Evolutionary conservation across 2,888 invertebrate species (phyloP).

Genomic region (Eudemis profundana): DNA sequence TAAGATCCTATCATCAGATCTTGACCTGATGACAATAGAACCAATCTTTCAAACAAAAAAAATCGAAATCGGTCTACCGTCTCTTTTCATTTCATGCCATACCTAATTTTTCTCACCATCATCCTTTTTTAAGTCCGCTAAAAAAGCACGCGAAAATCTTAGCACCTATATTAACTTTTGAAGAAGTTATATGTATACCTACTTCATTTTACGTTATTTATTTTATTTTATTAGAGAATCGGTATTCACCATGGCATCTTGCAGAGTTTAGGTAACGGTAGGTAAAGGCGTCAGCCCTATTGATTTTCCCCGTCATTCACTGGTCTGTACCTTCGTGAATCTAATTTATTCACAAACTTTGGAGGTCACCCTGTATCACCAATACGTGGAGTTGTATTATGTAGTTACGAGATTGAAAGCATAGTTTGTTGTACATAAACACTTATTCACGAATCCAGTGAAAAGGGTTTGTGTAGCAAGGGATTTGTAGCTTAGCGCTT

Average conservation of each 20-base stretch:
- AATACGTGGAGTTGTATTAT: conserved; percentile 20
- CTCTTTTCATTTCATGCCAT: too few relatives aligned
- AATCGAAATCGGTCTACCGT: too few relatives aligned
- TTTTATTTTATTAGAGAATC: background rate
- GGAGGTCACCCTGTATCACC: conserved; percentile 40
- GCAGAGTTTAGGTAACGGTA: conserved; percentile 23
- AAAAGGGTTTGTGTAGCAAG: conserved; percentile 32
- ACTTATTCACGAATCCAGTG: background rate
- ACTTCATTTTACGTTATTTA: background rate
- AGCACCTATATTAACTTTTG: too few relatives aligned
- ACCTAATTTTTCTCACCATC: too few relatives aligned
- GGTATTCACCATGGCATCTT: conserved; percentile 17
- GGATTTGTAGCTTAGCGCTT: conserved; percentile 25
- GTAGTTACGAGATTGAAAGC: conserved; percentile 36
- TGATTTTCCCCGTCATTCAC: conserved; percentile 34
- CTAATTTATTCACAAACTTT: conserved; percentile 43
- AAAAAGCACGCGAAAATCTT: too few relatives aligned
- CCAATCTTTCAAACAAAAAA: too few relatives aligned
- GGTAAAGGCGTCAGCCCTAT: conserved; percentile 29
- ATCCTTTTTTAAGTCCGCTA: too few relatives aligned
- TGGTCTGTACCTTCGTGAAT: conserved; percentile 1
- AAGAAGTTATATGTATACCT: too few relatives aligned
- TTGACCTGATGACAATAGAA: too few relatives aligned
- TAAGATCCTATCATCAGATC: too few relatives aligned
- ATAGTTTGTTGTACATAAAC: conserved; percentile 24